Evolutionary conservation across 2,113 vertebrate genomes (phyloP).

Genomic region (Dendrocopos noguchii): DNA sequence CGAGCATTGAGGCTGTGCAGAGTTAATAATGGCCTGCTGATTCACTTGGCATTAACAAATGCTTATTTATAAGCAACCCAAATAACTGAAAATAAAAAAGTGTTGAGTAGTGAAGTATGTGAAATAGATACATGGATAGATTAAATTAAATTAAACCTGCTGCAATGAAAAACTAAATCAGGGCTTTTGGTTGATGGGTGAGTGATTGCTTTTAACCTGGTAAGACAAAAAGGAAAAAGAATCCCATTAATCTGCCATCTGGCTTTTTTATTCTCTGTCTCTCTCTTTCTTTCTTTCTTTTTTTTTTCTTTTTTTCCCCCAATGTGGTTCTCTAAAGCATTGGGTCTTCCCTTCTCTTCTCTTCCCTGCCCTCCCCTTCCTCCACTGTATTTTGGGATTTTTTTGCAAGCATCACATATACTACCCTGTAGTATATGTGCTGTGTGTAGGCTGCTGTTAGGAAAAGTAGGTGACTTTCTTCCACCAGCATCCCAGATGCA

Average conservation of each 20-base stretch:
- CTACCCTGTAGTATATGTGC: too few relatives aligned
- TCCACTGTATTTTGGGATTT: background rate
- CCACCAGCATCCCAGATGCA: background rate
- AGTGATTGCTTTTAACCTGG: constrained; percentile 52
- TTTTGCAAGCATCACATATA: background rate
- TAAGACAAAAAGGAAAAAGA: constrained; percentile 48
- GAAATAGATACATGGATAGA: constrained; percentile 64
- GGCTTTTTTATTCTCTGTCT: background rate
- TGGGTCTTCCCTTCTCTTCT: background rate
- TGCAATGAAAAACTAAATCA: constrained; percentile 56
- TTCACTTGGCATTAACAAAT: constrained; percentile 64
- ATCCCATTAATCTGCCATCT: constrained; percentile 28
- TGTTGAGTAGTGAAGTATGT: constrained; percentile 59
- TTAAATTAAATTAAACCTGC: constrained; percentile 57
- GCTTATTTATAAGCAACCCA: constrained; percentile 70
- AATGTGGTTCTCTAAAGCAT: background rate
- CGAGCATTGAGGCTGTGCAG: constrained; percentile 18
- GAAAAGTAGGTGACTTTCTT: background rate
- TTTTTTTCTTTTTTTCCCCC: background rate
- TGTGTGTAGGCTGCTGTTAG: background rate
- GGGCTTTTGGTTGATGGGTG: constrained; percentile 17
- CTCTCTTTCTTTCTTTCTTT: too few relatives aligned
- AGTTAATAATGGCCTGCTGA: constrained; percentile 64
- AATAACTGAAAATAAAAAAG: constrained; percentile 68
- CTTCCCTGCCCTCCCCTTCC: too few relatives aligned